Conservation (phyloP, 2,797 vertebrate genomes). For the Chiloscyllium punctatum region DNA sequence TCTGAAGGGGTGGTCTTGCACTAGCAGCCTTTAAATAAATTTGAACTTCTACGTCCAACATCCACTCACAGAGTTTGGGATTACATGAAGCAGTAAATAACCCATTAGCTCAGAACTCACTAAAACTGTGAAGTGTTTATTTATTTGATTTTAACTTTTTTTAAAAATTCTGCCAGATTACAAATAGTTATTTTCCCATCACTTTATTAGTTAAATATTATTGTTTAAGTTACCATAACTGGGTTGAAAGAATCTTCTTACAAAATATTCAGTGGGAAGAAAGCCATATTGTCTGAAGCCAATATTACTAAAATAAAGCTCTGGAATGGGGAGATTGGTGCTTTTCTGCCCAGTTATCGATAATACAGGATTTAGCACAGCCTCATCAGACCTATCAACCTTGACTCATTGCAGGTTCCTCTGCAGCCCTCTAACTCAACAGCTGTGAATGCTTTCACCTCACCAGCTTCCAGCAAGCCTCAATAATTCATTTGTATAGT, state of each 20-base stretch:
- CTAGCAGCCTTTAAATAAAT: neutral
- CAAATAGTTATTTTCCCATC: neutral
- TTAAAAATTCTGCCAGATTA: neutral
- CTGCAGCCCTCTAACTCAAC: neutral
- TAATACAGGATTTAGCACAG: neutral
- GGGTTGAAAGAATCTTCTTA: neutral
- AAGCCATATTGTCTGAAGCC: neutral
- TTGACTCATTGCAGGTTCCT: neutral
- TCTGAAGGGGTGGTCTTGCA: neutral
- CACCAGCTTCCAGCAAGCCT: neutral
- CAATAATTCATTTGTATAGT: neutral
- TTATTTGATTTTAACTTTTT: neutral
- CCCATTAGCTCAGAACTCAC: neutral
- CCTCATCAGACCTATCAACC: neutral
- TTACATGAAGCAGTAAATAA: neutral
- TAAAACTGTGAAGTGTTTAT: neutral
- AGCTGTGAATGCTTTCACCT: neutral
- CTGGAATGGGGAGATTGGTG: neutral
- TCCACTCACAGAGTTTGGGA: neutral
- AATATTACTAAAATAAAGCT: neutral
- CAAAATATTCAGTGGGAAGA: neutral
- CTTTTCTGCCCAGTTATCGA: neutral
- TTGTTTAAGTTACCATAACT: neutral
- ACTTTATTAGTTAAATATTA: neutral
- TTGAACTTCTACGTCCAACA: neutral